Evolutionary conservation across 2,888 invertebrate genomes (phyloP).

Genomic region (Coelinius sp.): DNA sequence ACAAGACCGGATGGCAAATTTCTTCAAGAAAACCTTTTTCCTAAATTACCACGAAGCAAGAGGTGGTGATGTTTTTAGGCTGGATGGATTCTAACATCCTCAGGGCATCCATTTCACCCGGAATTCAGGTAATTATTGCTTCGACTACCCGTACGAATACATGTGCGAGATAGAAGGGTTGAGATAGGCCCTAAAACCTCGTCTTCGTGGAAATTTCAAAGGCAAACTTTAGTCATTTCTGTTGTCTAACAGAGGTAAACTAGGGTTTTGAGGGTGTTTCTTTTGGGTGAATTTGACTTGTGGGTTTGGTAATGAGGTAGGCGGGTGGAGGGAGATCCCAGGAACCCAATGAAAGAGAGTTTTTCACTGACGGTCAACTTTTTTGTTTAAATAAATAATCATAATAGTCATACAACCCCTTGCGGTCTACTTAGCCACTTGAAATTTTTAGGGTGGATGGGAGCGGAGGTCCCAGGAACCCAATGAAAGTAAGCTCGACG

Average conservation of each 20-base stretch:
- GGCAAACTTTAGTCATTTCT: neutral
- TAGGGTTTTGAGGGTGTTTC: neutral
- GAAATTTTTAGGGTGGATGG: no score
- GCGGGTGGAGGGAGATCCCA: no score
- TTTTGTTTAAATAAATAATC: no score
- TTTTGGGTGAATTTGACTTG: neutral
- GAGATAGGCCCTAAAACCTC: constrained; percentile 12
- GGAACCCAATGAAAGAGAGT: no score
- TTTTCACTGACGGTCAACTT: no score
- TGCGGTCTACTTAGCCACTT: no score
- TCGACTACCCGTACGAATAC: neutral
- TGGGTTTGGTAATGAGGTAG: neutral
- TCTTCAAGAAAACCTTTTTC: neutral
- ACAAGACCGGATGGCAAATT: neutral
- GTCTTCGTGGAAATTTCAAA: neutral
- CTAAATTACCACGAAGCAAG: neutral
- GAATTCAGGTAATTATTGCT: constrained; percentile 3
- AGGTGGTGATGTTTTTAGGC: neutral
- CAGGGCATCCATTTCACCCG: constrained; percentile 1
- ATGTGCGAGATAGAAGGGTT: neutral
- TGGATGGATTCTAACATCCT: constrained; percentile 13
- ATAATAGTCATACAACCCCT: no score
- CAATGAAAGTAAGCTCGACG: no score
- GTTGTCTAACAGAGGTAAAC: neutral
- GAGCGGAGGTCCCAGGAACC: no score